Percentiles rank a stretch among this genome's conserved stretches.
phyloP scores from a whole-genome alignment of 2,113 vertebrate genomes.

The Stegostoma tigrinum region DNA sequence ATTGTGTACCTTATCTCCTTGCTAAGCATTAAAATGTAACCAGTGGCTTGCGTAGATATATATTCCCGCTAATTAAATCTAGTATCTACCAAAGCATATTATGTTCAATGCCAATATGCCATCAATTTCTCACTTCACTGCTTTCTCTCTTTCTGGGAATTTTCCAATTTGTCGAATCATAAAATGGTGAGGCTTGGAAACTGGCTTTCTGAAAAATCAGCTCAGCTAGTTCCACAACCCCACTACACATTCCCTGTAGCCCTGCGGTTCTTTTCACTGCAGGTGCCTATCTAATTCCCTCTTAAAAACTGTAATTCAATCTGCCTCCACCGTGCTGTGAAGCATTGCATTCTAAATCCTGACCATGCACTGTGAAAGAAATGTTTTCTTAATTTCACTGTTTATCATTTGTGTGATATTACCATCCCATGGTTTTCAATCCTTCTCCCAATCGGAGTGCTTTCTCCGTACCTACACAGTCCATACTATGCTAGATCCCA shows the following conservation, averaged over 20 bases:
- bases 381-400: background rate
- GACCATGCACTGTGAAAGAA: background rate
- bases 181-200: background rate
- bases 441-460: background rate
- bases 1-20: too few relatives aligned
- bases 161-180: background rate
- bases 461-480: background rate
- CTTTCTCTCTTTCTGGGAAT: background rate
- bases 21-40: background rate
- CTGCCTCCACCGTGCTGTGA: background rate
- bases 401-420: background rate
- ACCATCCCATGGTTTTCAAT: background rate
- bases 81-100: background rate
- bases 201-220: background rate
- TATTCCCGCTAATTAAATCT: constrained; percentile 9
- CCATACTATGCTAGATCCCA: background rate
- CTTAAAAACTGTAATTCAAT: background rate
- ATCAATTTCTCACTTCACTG: background rate
- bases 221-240: background rate
- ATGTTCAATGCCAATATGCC: background rate
- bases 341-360: background rate
- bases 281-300: background rate
- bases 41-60: too few relatives aligned
- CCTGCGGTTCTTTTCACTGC: background rate
- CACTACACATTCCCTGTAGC: background rate